Conservation (phyloP, 1,140 invertebrate species). For the Cotesia chilonis region DNA sequence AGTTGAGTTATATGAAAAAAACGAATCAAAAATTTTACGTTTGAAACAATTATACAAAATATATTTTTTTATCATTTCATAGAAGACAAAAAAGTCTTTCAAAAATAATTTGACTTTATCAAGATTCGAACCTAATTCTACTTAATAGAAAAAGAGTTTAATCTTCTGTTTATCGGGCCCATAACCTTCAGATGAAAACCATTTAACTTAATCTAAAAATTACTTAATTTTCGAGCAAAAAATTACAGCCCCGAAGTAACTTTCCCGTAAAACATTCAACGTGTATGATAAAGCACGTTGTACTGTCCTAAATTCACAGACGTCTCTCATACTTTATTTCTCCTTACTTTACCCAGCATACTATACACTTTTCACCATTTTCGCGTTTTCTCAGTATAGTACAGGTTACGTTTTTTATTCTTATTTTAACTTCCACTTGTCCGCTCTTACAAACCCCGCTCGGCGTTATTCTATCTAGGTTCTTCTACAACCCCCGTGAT, state of each 20-base stretch:
- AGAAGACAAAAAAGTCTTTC: too few relatives aligned
- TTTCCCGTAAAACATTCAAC: too few relatives aligned
- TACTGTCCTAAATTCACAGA: neutral
- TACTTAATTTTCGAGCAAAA: neutral
- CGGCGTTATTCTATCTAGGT: slow-evolving; percentile 9
- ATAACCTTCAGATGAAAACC: too few relatives aligned
- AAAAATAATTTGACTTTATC: too few relatives aligned
- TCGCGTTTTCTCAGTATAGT: neutral
- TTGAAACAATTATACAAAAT: too few relatives aligned
- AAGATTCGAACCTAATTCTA: too few relatives aligned
- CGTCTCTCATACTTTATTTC: neutral
- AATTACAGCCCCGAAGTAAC: neutral
- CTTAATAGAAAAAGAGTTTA: too few relatives aligned
- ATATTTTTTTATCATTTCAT: too few relatives aligned
- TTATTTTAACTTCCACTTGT: slow-evolving; percentile 3
- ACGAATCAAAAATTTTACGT: too few relatives aligned
- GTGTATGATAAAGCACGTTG: neutral
- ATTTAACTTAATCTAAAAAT: too few relatives aligned
- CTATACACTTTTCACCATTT: neutral
- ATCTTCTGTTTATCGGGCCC: too few relatives aligned
- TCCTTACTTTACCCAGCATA: neutral
- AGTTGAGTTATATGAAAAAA: too few relatives aligned
- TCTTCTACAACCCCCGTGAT: slow-evolving; percentile 66
- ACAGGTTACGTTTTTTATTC: slow-evolving; percentile 11
- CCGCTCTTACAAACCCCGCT: slow-evolving; percentile 16